phyloP scores from a whole-genome alignment of 2,797 vertebrate genomes.

The Phoxinus dragarum region DNA sequence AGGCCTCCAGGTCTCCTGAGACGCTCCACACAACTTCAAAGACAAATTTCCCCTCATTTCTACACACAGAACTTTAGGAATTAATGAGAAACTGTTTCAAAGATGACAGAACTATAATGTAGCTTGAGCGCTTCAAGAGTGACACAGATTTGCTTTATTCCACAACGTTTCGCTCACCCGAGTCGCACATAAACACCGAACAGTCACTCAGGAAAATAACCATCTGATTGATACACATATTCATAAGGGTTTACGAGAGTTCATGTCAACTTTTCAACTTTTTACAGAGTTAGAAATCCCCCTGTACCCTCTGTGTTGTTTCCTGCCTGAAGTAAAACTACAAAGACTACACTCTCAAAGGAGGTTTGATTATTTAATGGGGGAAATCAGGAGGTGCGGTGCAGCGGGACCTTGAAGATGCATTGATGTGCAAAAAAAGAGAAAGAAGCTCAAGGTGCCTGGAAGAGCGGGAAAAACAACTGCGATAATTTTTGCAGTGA shows the following conservation, averaged over 20 bases:
- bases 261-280: constrained; percentile 41
- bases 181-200: not conserved
- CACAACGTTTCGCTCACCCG: constrained; percentile 6
- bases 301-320: constrained; percentile 45
- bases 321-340: constrained; percentile 50
- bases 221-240: not conserved
- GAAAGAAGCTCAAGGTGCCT: not conserved
- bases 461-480: not conserved
- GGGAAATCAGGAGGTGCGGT: constrained; percentile 32
- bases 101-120: constrained; percentile 66
- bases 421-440: constrained; percentile 16
- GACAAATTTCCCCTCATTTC: constrained; percentile 66
- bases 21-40: constrained; percentile 78
- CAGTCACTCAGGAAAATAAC: not conserved
- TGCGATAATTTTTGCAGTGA: constrained; percentile 1
- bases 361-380: constrained; percentile 58
- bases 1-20: constrained; percentile 73
- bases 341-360: constrained; percentile 52
- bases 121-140: constrained; percentile 47
- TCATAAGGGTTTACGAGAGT: constrained; percentile 14
- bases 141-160: constrained; percentile 34
- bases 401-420: constrained; percentile 11
- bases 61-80: constrained; percentile 72
- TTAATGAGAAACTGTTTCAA: constrained; percentile 78
- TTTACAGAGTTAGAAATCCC: constrained; percentile 39